Conservation (phyloP, 2,888 invertebrate genomes). For the Drosophila emarginata region DNA sequence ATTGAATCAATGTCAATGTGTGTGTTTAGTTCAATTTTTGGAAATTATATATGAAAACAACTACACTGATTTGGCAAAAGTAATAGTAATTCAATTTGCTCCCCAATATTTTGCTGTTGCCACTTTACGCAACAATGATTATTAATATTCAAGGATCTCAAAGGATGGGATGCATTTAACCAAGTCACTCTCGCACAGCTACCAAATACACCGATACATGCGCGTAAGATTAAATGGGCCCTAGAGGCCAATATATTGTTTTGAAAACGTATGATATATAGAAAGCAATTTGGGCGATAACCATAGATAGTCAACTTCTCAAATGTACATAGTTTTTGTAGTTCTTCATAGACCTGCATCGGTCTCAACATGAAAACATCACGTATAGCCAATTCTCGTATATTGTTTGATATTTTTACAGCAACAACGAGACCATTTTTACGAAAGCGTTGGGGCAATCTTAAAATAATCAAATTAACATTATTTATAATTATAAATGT, state of each 20-base stretch:
- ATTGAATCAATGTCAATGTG: no score
- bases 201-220: constrained; percentile 31
- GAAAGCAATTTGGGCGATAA: constrained; percentile 28
- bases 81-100: not conserved
- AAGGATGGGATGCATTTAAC: constrained; percentile 13
- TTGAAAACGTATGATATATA: constrained; percentile 67
- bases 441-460: constrained; percentile 25
- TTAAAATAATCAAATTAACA: not conserved
- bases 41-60: constrained; percentile 21
- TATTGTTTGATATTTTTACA: constrained; percentile 65
- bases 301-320: constrained; percentile 56
- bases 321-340: constrained; percentile 50
- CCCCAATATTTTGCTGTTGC: not conserved
- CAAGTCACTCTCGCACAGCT: constrained; percentile 17
- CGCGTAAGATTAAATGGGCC: constrained; percentile 50
- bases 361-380: constrained; percentile 42
- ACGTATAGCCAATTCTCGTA: constrained; percentile 55
- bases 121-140: constrained; percentile 30
- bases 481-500: no score
- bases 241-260: constrained; percentile 73
- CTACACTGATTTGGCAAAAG: not conserved
- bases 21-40: no score
- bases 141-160: not conserved
- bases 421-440: constrained; percentile 27
- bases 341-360: constrained; percentile 48